These are phyloP conservation scores for Xiphydria camelus DNA, from an alignment of 2,888 invertebrate genomes.

Conservation along the genomic window DNA sequence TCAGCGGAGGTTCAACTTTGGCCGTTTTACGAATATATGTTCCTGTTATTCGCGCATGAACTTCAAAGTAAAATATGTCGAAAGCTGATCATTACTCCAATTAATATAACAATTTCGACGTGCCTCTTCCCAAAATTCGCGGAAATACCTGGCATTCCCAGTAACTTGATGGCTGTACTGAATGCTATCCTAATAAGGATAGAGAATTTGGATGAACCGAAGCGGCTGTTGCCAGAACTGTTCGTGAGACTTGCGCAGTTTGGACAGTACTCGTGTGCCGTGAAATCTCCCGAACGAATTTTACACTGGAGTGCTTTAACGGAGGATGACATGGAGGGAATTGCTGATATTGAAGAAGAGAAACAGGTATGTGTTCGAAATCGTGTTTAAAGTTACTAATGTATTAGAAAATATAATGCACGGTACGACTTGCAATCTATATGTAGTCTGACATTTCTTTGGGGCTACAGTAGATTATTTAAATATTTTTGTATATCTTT, in stretches of 20 bases:
- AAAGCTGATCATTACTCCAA: constrained; percentile 5
- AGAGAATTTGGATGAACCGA: constrained; percentile 19
- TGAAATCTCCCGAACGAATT: constrained; percentile 27
- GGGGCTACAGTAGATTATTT: too few species aligned
- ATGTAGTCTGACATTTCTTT: too few species aligned
- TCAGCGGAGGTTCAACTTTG: constrained; percentile 58
- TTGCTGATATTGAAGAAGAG: not conserved
- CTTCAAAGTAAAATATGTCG: constrained; percentile 32
- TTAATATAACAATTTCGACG: not conserved
- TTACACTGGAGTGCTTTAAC: constrained; percentile 28
- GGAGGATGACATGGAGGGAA: constrained; percentile 13
- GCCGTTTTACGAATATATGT: constrained; percentile 64
- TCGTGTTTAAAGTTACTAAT: not conserved
- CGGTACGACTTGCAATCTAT: too few species aligned
- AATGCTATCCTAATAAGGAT: constrained; percentile 23
- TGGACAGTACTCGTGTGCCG: constrained; percentile 30
- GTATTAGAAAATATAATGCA: too few species aligned
- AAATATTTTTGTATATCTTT: too few species aligned
- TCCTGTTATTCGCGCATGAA: constrained; percentile 52
- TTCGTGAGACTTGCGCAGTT: constrained; percentile 32
- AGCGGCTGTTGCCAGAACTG: constrained; percentile 31
- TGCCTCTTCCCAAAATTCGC: constrained; percentile 27
- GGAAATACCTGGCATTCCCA: constrained; percentile 42
- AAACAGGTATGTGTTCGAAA: not conserved
- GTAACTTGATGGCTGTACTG: constrained; percentile 36